These are phyloP conservation scores for Marmota monax DNA, from an alignment of 2,113 vertebrate species.

Conservation along the genomic window DNA sequence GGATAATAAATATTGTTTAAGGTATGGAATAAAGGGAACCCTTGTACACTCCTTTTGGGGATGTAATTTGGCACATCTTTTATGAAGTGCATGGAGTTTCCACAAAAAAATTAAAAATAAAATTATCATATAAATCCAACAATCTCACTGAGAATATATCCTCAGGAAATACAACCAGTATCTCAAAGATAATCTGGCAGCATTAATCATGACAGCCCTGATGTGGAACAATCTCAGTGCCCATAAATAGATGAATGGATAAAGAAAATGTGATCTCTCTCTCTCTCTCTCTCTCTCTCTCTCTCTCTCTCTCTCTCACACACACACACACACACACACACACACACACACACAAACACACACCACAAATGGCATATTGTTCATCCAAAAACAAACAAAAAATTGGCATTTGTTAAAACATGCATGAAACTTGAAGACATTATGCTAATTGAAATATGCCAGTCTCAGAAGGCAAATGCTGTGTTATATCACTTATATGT, in stretches of 20 bases:
- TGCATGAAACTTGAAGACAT: neutral
- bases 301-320: too few species aligned
- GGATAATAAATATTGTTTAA: neutral
- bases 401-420: neutral
- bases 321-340: neutral
- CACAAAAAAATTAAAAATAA: neutral
- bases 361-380: neutral
- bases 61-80: neutral
- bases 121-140: neutral
- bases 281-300: too few species aligned
- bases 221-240: neutral
- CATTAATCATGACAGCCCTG: neutral
- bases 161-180: neutral
- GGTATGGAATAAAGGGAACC: neutral
- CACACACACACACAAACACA: neutral
- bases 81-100: neutral
- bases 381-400: neutral
- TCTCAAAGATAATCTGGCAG: neutral
- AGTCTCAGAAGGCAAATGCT: neutral
- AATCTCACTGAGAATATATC: neutral
- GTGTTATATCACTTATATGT: neutral
- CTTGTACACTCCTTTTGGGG: neutral
- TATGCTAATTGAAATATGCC: neutral
- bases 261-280: neutral
- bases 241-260: neutral